phyloP scores from a whole-genome alignment of 2,888 invertebrate genomes.

The Drosophila conformis region DNA sequence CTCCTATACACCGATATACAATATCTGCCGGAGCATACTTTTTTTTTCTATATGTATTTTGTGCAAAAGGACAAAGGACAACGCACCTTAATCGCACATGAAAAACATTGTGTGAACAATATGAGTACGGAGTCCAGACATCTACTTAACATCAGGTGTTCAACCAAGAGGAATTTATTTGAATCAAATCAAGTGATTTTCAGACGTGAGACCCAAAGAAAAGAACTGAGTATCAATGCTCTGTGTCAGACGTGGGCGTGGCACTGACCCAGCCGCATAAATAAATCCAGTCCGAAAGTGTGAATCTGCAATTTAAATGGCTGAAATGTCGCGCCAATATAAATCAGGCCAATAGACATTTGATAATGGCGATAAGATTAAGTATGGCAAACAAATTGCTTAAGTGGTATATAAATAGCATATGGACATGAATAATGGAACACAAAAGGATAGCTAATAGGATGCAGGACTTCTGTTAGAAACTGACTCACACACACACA shows the following conservation, averaged over 20 bases:
- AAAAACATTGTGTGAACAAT: neutral
- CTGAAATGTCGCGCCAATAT: slow-evolving; percentile 56
- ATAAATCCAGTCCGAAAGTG: slow-evolving; percentile 37
- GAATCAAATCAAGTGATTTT: slow-evolving; percentile 30
- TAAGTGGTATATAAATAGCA: slow-evolving; percentile 25
- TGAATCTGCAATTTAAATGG: slow-evolving; percentile 58
- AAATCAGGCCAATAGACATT: slow-evolving; percentile 48
- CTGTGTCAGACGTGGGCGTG: slow-evolving; percentile 31
- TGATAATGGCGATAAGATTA: slow-evolving; percentile 30
- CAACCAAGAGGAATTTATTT: slow-evolving; percentile 67
- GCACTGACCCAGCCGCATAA: slow-evolving; percentile 35
- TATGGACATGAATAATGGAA: slow-evolving; percentile 17
- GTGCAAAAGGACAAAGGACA: slow-evolving; percentile 8
- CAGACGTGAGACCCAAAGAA: slow-evolving; percentile 13
- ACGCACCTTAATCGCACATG: slow-evolving; percentile 1
- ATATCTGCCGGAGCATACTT: neutral
- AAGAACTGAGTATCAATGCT: neutral
- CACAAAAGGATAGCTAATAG: neutral
- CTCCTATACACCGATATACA: neutral
- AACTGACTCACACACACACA: neutral
- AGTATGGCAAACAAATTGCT: slow-evolving; percentile 31
- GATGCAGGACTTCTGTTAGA: neutral
- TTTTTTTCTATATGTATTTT: neutral
- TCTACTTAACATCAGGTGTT: slow-evolving; percentile 54
- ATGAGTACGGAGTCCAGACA: slow-evolving; percentile 21